Percentiles rank a stretch among this genome's conserved stretches.
Evolutionary conservation across 2,888 invertebrate genomes (phyloP).

Genomic region (Fragum whitleyi): DNA sequence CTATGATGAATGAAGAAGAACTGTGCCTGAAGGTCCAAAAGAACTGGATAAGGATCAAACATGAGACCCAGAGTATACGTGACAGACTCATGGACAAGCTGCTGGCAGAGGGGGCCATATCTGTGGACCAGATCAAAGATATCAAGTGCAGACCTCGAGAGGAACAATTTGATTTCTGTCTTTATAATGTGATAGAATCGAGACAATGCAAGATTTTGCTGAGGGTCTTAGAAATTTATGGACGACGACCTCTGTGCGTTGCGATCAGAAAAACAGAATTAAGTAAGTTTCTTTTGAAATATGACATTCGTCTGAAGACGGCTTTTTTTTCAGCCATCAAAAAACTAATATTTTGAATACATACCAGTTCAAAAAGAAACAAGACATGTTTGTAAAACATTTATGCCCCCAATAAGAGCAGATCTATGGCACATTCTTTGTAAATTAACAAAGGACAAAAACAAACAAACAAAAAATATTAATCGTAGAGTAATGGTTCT

Average conservation of each 20-base stretch:
- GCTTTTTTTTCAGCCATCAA: no score
- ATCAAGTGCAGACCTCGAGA: constrained; percentile 2
- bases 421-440: no score
- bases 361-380: no score
- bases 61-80: constrained; percentile 11
- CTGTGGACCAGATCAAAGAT: constrained; percentile 3
- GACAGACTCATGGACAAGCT: constrained; percentile 8
- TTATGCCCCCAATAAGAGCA: no score
- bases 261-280: constrained; percentile 16
- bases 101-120: background rate
- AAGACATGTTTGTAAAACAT: no score
- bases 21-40: constrained; percentile 8
- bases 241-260: constrained; percentile 3
- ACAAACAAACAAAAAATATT: no score
- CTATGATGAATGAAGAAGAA: constrained; percentile 15
- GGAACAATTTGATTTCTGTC: constrained; percentile 11
- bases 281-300: background rate
- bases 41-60: constrained; percentile 18
- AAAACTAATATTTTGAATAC: no score
- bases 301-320: no score
- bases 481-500: no score
- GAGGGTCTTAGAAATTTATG: background rate
- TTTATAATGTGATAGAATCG: background rate
- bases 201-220: background rate
- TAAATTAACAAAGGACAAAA: no score